Conservation (phyloP, 2,888 invertebrate genomes). For the Fragum fragum region DNA sequence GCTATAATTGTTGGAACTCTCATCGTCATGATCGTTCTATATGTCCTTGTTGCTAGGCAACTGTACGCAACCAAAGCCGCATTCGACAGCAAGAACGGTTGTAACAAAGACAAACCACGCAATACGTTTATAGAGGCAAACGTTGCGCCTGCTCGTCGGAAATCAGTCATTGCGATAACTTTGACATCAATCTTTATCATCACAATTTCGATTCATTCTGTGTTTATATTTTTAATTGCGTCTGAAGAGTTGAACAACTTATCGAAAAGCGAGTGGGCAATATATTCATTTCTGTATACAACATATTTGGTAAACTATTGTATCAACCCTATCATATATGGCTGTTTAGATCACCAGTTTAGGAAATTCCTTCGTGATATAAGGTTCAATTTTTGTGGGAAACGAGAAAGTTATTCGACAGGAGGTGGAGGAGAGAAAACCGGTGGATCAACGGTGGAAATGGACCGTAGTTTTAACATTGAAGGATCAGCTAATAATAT, state of each 20-base stretch:
- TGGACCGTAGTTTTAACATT: neutral
- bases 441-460: neutral
- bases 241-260: neutral
- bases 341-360: conserved; percentile 17
- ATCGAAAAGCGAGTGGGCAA: neutral
- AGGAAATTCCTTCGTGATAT: conserved; percentile 1
- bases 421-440: neutral
- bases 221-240: conserved; percentile 8
- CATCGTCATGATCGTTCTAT: conserved; percentile 9
- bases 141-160: conserved; percentile 10
- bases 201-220: conserved; percentile 10
- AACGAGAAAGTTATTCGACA: neutral
- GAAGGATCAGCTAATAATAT: neutral
- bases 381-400: neutral
- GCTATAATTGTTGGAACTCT: neutral
- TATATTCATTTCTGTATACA: conserved; percentile 12
- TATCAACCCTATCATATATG: conserved; percentile 12
- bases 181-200: neutral
- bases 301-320: conserved; percentile 9
- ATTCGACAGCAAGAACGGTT: neutral
- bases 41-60: conserved; percentile 18
- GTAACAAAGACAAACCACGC: neutral
- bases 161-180: conserved; percentile 3
- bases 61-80: conserved; percentile 5
- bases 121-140: neutral